Percentiles rank a stretch among this genome's conserved stretches.
phyloP scores from a whole-genome alignment of 2,797 vertebrate genomes.

The Monodelphis domestica region DNA sequence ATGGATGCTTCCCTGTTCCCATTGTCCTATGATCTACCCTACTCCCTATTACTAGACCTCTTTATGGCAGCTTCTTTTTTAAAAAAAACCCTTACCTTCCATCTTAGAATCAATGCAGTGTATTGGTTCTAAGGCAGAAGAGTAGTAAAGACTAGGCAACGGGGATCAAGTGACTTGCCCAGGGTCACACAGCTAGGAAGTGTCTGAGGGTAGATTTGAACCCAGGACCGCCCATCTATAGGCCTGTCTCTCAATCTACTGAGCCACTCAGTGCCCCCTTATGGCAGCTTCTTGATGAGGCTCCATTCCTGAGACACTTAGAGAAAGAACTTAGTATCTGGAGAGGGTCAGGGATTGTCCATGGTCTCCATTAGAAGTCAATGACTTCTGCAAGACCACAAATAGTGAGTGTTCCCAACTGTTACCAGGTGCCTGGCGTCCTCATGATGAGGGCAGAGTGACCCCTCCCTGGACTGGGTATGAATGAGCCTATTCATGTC shows the following conservation, averaged over 20 bases:
- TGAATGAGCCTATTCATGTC: conserved; percentile 39
- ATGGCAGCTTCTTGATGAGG: neutral
- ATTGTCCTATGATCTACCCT: neutral
- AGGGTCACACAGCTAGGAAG: no score
- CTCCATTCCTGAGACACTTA: conserved; percentile 20
- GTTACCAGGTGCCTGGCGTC: conserved; percentile 48
- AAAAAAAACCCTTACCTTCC: no score
- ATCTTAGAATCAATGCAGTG: no score
- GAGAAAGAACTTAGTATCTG: conserved; percentile 26
- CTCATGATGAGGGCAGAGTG: neutral
- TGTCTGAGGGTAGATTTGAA: no score
- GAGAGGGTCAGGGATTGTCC: conserved; percentile 13
- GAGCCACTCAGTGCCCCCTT: no score
- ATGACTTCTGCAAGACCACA: conserved; percentile 42
- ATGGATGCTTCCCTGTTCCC: neutral
- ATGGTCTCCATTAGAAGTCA: conserved; percentile 43
- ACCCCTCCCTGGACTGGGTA: conserved; percentile 15
- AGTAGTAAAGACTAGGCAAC: no score
- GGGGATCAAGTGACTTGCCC: no score
- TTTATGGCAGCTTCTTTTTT: neutral
- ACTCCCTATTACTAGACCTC: neutral
- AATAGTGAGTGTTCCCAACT: conserved; percentile 48
- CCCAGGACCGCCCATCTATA: no score
- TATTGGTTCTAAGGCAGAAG: no score
- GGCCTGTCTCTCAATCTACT: no score